Conservation (phyloP, 2,113 vertebrate species). For the Deroptyus accipitrinus region DNA sequence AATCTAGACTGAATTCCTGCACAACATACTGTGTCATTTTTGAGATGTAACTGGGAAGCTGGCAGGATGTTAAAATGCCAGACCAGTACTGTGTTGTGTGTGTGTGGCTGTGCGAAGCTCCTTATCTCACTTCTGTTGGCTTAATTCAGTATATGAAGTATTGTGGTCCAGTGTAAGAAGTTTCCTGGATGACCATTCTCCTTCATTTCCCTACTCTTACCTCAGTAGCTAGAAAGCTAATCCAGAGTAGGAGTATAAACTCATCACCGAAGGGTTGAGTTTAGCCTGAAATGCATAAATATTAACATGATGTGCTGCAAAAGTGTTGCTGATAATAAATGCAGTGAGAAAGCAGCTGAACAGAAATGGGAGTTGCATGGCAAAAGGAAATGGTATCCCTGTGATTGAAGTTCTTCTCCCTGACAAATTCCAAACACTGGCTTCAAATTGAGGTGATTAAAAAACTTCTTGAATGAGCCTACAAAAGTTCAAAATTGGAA, state of each 20-base stretch:
- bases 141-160: neutral
- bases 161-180: neutral
- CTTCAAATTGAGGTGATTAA: neutral
- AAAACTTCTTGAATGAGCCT: neutral
- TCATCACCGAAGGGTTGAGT: neutral
- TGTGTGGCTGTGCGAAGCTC: neutral
- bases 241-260: neutral
- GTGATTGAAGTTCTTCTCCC: neutral
- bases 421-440: neutral
- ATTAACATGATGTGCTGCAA: neutral
- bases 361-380: fast-evolving
- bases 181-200: neutral
- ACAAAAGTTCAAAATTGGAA: neutral
- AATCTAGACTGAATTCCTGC: neutral
- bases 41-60: neutral
- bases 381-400: neutral
- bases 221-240: neutral
- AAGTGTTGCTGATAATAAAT: neutral
- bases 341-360: neutral
- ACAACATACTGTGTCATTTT: neutral
- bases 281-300: neutral
- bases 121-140: neutral
- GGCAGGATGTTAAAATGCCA: neutral
- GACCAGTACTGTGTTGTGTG: neutral
- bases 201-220: neutral